Evolutionary conservation across 2,888 invertebrate genomes (phyloP).

Genomic region (Sialis fuliginosa): DNA sequence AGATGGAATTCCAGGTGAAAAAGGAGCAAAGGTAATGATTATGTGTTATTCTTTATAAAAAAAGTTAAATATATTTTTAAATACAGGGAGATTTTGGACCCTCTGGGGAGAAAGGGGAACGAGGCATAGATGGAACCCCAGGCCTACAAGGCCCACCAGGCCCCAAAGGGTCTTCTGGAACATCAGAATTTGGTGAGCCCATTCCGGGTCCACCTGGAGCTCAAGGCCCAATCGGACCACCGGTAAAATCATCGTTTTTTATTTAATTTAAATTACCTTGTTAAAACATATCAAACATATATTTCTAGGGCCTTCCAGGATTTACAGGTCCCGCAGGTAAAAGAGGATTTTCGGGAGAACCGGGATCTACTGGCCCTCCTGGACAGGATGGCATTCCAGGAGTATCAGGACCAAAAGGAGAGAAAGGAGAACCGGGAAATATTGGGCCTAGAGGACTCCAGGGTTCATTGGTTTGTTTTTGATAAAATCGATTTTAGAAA

Average conservation of each 20-base stretch:
- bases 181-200: slow-evolving; percentile 25
- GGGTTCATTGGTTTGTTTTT: slow-evolving; percentile 20
- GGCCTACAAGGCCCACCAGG: slow-evolving; percentile 18
- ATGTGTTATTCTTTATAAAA: neutral
- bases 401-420: slow-evolving; percentile 21
- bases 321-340: slow-evolving; percentile 17
- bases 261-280: neutral
- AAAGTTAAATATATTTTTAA: neutral
- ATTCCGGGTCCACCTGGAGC: slow-evolving; percentile 25
- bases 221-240: slow-evolving; percentile 20
- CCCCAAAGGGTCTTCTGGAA: slow-evolving; percentile 25
- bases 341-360: slow-evolving; percentile 16
- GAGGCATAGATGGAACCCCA: slow-evolving; percentile 17
- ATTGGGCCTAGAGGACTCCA: slow-evolving; percentile 11
- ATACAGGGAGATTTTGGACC: slow-evolving; percentile 20
- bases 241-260: slow-evolving; percentile 8
- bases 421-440: slow-evolving; percentile 20
- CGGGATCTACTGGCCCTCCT: slow-evolving; percentile 14
- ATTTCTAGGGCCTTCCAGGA: slow-evolving; percentile 13
- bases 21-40: slow-evolving; percentile 22
- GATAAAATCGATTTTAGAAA: neutral
- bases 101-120: slow-evolving; percentile 26
- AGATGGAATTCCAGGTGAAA: slow-evolving; percentile 25
- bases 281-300: neutral
- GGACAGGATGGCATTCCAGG: slow-evolving; percentile 21